Percentiles rank a stretch among this genome's conserved stretches.
Conservation (phyloP, 1,140 invertebrate species). For the Ceratina australensis region DNA sequence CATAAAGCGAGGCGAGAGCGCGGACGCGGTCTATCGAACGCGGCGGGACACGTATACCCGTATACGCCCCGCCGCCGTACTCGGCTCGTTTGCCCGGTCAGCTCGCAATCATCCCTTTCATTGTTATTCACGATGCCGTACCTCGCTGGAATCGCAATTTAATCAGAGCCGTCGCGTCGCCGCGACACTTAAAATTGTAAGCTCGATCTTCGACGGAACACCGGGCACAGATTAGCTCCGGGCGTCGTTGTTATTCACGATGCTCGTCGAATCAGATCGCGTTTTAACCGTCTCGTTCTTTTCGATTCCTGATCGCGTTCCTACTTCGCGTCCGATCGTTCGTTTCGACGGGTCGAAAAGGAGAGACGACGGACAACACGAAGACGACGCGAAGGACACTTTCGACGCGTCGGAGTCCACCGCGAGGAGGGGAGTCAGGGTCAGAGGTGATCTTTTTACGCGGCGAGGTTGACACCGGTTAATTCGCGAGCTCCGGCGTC, state of each 20-base stretch:
- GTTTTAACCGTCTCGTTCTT: constrained; percentile 66
- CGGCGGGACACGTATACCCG: neutral
- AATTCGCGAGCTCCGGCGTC: constrained; percentile 55
- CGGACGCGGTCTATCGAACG: constrained; percentile 14
- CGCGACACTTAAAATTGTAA: constrained; percentile 68
- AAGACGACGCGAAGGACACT: constrained; percentile 35
- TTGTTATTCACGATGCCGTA: constrained; percentile 67
- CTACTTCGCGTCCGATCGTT: neutral
- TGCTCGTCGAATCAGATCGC: constrained; percentile 64
- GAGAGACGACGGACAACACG: too few species aligned
- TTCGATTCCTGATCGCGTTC: neutral
- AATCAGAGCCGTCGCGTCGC: constrained; percentile 61
- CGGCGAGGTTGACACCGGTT: constrained; percentile 36
- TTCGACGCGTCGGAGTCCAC: constrained; percentile 19
- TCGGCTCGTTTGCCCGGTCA: too few species aligned
- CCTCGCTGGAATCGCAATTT: constrained; percentile 65
- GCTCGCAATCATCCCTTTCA: constrained; percentile 53
- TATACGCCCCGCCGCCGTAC: too few species aligned
- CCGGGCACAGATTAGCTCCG: constrained; percentile 59
- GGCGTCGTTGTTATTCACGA: constrained; percentile 71
- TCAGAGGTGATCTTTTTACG: too few species aligned
- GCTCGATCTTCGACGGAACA: constrained; percentile 57
- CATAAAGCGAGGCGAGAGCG: constrained; percentile 2
- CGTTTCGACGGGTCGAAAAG: neutral
- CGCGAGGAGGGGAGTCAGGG: neutral